Conservation (phyloP, 1,140 invertebrate genomes). For the Reticulitermes speratus region DNA sequence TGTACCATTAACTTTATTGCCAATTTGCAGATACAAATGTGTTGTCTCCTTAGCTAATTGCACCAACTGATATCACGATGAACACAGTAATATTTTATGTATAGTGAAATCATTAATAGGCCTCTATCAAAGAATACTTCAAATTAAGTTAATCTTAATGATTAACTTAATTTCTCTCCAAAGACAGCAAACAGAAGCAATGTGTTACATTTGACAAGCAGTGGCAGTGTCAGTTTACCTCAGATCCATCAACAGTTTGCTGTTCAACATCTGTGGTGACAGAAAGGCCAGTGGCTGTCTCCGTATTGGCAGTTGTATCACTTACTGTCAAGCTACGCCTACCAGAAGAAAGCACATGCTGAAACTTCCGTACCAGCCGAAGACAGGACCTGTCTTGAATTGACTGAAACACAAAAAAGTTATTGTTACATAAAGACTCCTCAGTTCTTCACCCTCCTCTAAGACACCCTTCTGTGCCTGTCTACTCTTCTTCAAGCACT, state of each 20-base stretch:
- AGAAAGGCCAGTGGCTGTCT: background rate
- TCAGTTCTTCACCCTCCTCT: too few species aligned
- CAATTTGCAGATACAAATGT: too few species aligned
- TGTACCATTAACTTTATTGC: too few species aligned
- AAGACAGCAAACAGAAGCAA: background rate
- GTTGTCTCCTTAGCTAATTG: too few species aligned
- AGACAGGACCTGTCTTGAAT: background rate
- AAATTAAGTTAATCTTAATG: too few species aligned
- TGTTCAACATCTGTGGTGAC: background rate
- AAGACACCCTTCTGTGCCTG: too few species aligned
- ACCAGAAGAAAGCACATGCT: background rate
- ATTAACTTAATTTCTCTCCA: too few species aligned
- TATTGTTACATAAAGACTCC: background rate
- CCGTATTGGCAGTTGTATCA: background rate
- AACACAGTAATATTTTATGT: too few species aligned
- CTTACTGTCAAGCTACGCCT: background rate
- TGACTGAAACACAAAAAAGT: background rate
- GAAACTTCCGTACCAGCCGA: background rate
- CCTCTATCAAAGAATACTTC: too few species aligned
- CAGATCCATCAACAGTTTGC: background rate
- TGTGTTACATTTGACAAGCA: too few species aligned
- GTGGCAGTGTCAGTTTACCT: background rate
- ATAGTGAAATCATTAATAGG: too few species aligned
- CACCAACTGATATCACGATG: too few species aligned
- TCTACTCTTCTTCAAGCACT: background rate